A percentile compares a stretch with the other conserved stretches of the same genome.
phyloP scores from a whole-genome alignment of 2,113 vertebrate species.

The Cygnus atratus region DNA sequence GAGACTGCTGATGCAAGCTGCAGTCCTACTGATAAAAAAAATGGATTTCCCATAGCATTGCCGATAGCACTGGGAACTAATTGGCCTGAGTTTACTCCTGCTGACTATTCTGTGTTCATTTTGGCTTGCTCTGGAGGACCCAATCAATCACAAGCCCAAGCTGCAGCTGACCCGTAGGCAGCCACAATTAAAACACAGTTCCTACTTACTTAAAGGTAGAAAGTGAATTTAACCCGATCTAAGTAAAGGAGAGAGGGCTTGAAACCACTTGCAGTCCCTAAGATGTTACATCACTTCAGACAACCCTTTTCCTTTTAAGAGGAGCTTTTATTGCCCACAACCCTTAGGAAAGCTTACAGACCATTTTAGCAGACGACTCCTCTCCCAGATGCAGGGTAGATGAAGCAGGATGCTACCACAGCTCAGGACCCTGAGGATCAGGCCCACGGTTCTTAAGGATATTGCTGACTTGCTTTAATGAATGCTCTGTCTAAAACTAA shows the following conservation, averaged over 20 bases:
- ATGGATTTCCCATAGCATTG: slow-evolving; percentile 55
- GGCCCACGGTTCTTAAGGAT: background rate
- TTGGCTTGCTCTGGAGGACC: slow-evolving; percentile 20
- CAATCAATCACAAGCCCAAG: slow-evolving; percentile 41
- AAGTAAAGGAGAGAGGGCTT: background rate
- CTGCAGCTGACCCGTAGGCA: slow-evolving; percentile 16
- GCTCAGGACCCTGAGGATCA: background rate
- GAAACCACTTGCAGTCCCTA: background rate
- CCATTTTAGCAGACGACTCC: fast-evolving
- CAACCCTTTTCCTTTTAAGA: background rate
- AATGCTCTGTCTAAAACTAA: slow-evolving; percentile 12
- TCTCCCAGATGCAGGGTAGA: background rate
- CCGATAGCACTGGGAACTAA: slow-evolving; percentile 41
- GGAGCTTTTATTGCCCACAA: background rate
- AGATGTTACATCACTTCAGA: background rate
- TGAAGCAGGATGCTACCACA: background rate
- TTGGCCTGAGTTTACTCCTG: slow-evolving; percentile 49
- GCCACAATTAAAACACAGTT: slow-evolving; percentile 58
- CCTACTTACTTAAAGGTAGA: slow-evolving; percentile 1
- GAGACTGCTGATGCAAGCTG: slow-evolving; percentile 52
- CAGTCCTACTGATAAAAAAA: slow-evolving; percentile 51
- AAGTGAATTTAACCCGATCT: slow-evolving; percentile 46
- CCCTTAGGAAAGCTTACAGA: background rate
- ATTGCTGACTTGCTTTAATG: background rate
- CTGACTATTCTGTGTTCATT: slow-evolving; percentile 40